Conservation (phyloP, 1,140 invertebrate species). For the Achroia grisella region DNA sequence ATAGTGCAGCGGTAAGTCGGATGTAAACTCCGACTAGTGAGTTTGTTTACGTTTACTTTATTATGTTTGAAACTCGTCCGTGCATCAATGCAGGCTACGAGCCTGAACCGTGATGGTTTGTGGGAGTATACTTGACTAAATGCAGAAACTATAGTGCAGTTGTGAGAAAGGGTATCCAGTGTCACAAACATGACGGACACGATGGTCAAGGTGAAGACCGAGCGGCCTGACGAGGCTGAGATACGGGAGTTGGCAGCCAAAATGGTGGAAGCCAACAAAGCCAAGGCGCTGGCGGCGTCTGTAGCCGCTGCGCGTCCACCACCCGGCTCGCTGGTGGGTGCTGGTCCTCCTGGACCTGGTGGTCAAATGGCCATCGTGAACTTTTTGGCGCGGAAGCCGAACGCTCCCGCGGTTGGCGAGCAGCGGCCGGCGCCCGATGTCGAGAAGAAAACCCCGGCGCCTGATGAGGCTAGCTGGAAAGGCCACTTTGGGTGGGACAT, state of each 20-base stretch:
- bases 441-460: conserved; percentile 73
- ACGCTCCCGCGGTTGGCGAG: conserved; percentile 31
- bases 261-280: conserved; percentile 89
- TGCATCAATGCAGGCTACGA: conserved; percentile 42
- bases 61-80: conserved; percentile 23
- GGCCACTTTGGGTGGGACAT: conserved; percentile 93
- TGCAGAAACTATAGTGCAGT: background rate
- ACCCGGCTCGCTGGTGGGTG: conserved; percentile 52
- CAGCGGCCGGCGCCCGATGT: conserved; percentile 33
- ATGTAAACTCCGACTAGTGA: conserved; percentile 27
- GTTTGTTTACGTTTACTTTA: conserved; percentile 41
- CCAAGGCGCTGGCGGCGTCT: conserved; percentile 75
- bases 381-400: conserved; percentile 72
- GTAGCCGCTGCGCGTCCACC: conserved; percentile 55
- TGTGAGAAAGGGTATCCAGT: background rate
- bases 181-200: conserved; percentile 47
- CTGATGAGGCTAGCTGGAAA: conserved; percentile 86
- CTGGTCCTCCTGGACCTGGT: conserved; percentile 38
- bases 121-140: background rate
- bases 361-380: conserved; percentile 77
- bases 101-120: conserved; percentile 7
- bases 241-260: conserved; percentile 89
- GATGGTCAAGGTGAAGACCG: conserved; percentile 81
- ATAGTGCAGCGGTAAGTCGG: conserved; percentile 42
- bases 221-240: conserved; percentile 89